phyloP scores from a whole-genome alignment of 2,113 vertebrate genomes.

The Ameiurus melas region DNA sequence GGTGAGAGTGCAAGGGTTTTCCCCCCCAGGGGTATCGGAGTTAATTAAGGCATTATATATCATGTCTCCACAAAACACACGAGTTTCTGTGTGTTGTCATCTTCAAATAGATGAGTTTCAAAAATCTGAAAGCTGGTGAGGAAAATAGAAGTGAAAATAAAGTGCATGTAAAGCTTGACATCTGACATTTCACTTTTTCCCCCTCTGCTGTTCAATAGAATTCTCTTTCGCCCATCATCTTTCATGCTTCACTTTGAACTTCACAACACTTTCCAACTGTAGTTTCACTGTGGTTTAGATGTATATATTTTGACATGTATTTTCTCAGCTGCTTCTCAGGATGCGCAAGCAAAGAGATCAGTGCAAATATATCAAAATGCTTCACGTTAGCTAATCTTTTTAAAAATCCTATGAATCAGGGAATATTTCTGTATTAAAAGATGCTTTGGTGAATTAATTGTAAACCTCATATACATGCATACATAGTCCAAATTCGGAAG shows the following conservation, averaged over 20 bases:
- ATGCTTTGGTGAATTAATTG: background rate
- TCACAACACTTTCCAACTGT: background rate
- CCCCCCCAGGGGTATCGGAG: background rate
- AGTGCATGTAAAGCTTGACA: background rate
- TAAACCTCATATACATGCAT: background rate
- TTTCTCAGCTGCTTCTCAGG: background rate
- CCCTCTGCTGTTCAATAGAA: background rate
- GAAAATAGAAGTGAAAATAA: conserved; percentile 5
- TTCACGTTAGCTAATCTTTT: background rate
- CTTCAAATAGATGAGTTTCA: background rate
- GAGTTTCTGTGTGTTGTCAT: conserved; percentile 56
- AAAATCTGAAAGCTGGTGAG: background rate
- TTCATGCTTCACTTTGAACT: background rate
- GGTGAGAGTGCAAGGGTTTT: background rate
- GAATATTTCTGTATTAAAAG: background rate
- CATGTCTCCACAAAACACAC: background rate
- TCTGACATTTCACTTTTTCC: background rate
- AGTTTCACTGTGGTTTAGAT: conserved; percentile 6
- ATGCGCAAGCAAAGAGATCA: background rate
- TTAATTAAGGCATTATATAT: background rate
- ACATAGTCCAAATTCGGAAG: background rate
- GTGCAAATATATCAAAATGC: background rate
- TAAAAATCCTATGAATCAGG: background rate
- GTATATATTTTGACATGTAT: background rate
- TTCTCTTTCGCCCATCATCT: background rate